Evolutionary conservation across 2,888 invertebrate species (phyloP).

Genomic region (Camponotus fellah): DNA sequence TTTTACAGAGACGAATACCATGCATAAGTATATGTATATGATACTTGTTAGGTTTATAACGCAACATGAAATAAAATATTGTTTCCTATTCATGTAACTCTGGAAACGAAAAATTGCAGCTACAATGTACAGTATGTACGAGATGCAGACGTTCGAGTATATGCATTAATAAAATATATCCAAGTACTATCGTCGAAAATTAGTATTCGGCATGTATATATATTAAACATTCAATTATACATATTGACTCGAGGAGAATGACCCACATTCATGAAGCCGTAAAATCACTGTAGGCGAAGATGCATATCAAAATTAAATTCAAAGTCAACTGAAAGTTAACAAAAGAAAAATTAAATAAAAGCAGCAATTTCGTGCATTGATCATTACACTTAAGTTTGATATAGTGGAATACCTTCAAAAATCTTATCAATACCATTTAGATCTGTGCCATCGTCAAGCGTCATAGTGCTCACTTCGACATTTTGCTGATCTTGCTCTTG

Average conservation of each 20-base stretch:
- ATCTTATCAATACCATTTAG: conserved; percentile 88
- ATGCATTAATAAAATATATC: conserved; percentile 52
- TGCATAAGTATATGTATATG: conserved; percentile 44
- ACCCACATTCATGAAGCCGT: conserved; percentile 64
- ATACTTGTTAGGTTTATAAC: conserved; percentile 21
- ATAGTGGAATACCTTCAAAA: conserved; percentile 87
- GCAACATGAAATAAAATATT: conserved; percentile 30
- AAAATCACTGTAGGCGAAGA: conserved; percentile 59
- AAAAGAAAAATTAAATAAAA: conserved; percentile 57
- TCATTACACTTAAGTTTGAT: conserved; percentile 85
- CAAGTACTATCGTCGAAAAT: conserved; percentile 46
- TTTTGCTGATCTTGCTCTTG: conserved; percentile 89
- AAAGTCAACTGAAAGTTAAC: conserved; percentile 55
- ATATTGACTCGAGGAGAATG: conserved; percentile 64
- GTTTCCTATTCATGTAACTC: conserved; percentile 30
- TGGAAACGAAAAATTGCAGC: conserved; percentile 47
- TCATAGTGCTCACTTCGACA: conserved; percentile 86
- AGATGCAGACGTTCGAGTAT: conserved; percentile 52
- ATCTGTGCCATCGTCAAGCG: conserved; percentile 87
- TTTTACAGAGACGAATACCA: conserved; percentile 39
- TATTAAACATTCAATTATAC: conserved; percentile 56
- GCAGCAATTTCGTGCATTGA: conserved; percentile 78
- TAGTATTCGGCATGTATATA: conserved; percentile 37
- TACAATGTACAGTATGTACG: conserved; percentile 58
- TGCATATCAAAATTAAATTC: conserved; percentile 58